A percentile compares a stretch with the other conserved stretches of the same genome.
phyloP scores from a whole-genome alignment of 2,797 vertebrate species.

The Leptodactylus fallax region DNA sequence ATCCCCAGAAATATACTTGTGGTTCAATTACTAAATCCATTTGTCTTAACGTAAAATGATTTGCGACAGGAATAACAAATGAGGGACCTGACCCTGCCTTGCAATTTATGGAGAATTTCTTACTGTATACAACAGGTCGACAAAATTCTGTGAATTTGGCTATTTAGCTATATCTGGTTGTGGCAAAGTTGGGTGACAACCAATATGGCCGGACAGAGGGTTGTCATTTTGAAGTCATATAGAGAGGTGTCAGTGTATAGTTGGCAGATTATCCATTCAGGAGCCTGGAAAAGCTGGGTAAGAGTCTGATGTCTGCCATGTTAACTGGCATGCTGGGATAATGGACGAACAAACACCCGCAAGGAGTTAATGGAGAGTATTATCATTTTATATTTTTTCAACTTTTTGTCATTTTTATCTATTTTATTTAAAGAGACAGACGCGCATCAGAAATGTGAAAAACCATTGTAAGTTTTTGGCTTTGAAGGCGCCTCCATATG shows the following conservation, averaged over 20 bases:
- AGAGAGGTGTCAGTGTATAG: no score
- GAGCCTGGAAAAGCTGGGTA: no score
- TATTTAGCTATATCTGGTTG: no score
- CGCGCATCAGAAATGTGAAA: neutral
- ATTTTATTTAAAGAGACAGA: neutral
- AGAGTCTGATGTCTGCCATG: no score
- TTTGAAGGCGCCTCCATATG: neutral
- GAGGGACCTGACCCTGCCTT: neutral
- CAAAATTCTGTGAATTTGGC: no score
- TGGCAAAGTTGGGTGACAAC: no score
- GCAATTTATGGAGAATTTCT: neutral
- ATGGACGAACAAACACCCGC: neutral
- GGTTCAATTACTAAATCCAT: constrained; percentile 1
- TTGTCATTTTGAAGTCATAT: no score
- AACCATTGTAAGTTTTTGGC: neutral
- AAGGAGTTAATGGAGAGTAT: neutral
- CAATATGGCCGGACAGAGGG: no score
- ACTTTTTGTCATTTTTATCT: neutral
- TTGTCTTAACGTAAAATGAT: neutral
- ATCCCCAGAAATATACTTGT: neutral
- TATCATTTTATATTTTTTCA: neutral
- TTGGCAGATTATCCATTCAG: no score
- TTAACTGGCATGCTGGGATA: no score
- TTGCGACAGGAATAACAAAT: neutral
- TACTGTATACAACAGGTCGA: neutral